A percentile compares a stretch with the other conserved stretches of the same genome.
Evolutionary conservation across 2,797 vertebrate species (phyloP).

Genomic region (Phoxinus dragarum): DNA sequence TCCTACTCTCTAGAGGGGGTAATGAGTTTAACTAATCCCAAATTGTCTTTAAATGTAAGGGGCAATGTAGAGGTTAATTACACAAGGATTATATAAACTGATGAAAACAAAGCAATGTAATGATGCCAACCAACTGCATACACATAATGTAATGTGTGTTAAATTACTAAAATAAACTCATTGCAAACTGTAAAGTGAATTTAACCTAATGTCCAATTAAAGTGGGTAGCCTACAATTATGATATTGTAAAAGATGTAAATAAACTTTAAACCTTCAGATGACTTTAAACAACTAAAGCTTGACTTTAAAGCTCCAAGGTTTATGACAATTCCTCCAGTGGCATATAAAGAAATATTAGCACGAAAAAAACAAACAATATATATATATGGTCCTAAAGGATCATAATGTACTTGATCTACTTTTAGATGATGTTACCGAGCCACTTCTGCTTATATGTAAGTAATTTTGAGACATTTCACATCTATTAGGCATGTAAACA

Average conservation of each 20-base stretch:
- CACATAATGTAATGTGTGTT: not conserved
- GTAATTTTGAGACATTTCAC: not conserved
- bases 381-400: not conserved
- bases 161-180: not conserved
- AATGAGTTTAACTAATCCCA: constrained; percentile 27
- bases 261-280: not conserved
- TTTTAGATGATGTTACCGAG: not conserved
- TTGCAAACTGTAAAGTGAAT: not conserved
- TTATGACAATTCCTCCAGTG: not conserved
- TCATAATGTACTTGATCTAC: not conserved
- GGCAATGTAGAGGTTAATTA: constrained; percentile 7
- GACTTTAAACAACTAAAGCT: not conserved
- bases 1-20: not conserved
- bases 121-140: not conserved
- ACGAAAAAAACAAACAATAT: not conserved
- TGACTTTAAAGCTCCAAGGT: not conserved
- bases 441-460: not conserved
- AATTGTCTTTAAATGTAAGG: constrained; percentile 3
- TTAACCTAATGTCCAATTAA: not conserved
- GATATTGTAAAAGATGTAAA: not conserved
- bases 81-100: not conserved
- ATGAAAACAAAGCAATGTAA: constrained; percentile 11
- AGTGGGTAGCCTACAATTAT: not conserved
- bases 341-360: not conserved
- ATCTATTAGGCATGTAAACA: not conserved